Conservation (phyloP, 2,888 invertebrate genomes). For the Yponomeuta plumbellus region DNA sequence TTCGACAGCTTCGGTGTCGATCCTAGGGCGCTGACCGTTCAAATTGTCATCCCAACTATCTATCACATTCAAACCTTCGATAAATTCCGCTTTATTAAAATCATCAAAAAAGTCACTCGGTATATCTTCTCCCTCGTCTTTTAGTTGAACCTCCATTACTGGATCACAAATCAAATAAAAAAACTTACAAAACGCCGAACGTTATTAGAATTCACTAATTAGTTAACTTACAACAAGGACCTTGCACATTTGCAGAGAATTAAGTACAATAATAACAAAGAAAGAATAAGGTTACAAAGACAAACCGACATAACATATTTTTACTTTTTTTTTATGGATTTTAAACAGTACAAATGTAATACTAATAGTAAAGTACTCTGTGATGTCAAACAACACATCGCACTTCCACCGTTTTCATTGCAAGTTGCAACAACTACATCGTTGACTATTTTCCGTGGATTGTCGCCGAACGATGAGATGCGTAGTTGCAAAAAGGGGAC, state of each 20-base stretch:
- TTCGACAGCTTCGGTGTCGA: constrained; percentile 37
- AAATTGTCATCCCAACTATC: constrained; percentile 59
- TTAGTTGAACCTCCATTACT: background rate
- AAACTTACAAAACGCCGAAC: background rate
- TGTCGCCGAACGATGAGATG: too few species aligned
- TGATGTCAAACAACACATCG: too few species aligned
- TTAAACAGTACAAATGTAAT: too few species aligned
- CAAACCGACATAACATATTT: too few species aligned
- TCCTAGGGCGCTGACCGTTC: constrained; percentile 31
- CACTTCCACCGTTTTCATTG: too few species aligned
- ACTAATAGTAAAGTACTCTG: too few species aligned
- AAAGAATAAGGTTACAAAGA: background rate
- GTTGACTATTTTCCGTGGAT: too few species aligned
- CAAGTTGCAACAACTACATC: too few species aligned
- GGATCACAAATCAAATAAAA: background rate
- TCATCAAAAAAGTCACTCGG: constrained; percentile 72
- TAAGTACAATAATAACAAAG: too few species aligned
- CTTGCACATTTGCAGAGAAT: too few species aligned
- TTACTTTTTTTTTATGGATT: too few species aligned
- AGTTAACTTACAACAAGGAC: background rate
- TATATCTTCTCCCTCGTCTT: constrained; percentile 51
- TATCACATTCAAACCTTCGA: constrained; percentile 65
- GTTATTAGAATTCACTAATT: background rate
- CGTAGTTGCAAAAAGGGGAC: too few species aligned
- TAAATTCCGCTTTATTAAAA: constrained; percentile 63